Percentiles rank a stretch among this genome's conserved stretches.
phyloP scores from a whole-genome alignment of 2,888 invertebrate species.

The Dryadula phaetusa region DNA sequence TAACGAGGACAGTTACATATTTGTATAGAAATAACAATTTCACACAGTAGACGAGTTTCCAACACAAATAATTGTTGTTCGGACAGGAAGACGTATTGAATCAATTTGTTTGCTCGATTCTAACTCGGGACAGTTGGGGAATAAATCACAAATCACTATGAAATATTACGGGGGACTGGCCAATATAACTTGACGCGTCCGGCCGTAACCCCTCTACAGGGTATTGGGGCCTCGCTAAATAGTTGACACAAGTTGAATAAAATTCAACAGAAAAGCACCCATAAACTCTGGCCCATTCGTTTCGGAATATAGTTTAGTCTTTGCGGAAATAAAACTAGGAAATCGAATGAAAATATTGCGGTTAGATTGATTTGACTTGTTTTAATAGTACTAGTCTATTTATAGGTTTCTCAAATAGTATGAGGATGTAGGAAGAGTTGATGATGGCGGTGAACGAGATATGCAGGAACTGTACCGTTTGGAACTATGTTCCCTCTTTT shows the following conservation, averaged over 20 bases:
- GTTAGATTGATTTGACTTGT: conserved; percentile 18
- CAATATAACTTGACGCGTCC: conserved; percentile 42
- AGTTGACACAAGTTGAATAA: conserved; percentile 47
- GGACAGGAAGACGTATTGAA: conserved; percentile 60
- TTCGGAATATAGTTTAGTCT: conserved; percentile 42
- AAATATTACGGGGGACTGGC: conserved; percentile 58
- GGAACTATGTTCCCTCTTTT: too few relatives aligned
- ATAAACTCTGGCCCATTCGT: conserved; percentile 44
- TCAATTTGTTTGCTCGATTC: conserved; percentile 70
- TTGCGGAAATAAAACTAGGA: conserved; percentile 40
- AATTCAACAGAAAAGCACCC: conserved; percentile 44
- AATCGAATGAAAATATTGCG: conserved; percentile 36
- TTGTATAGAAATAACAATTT: conserved; percentile 34
- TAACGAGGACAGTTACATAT: conserved; percentile 24
- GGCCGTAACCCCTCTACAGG: neutral
- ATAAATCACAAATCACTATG: conserved; percentile 67
- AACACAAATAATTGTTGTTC: conserved; percentile 54
- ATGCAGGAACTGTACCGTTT: too few relatives aligned
- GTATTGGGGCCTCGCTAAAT: conserved; percentile 24
- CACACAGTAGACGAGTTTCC: conserved; percentile 41
- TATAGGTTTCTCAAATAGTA: neutral
- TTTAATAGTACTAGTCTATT: conserved; percentile 3
- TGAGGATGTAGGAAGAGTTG: too few relatives aligned
- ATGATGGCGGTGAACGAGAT: too few relatives aligned
- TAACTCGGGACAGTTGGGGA: conserved; percentile 55